Evolutionary conservation across 2,113 vertebrate genomes (phyloP).

Genomic region (Haemorhous mexicanus): DNA sequence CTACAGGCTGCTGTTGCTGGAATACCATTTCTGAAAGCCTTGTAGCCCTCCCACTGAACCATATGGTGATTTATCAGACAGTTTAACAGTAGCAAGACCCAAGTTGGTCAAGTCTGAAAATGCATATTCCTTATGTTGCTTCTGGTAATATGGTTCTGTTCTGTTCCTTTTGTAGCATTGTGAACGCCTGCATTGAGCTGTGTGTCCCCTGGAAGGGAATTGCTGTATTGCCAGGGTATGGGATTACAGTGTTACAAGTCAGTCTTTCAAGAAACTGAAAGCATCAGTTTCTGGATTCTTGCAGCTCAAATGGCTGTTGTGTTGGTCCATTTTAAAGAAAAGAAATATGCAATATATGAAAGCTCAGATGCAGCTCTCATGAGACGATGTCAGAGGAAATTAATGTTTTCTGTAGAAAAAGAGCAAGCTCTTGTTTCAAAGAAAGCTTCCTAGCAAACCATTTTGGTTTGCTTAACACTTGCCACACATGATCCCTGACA

Average conservation of each 20-base stretch:
- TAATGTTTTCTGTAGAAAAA: background rate
- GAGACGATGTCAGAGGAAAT: background rate
- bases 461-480: background rate
- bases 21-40: background rate
- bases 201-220: background rate
- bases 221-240: background rate
- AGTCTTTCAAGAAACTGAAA: background rate
- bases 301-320: background rate
- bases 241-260: background rate
- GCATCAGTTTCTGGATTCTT: background rate
- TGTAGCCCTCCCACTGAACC: constrained; percentile 2
- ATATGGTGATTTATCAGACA: background rate
- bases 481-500: background rate
- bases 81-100: background rate
- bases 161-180: background rate
- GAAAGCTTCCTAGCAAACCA: background rate
- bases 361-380: background rate
- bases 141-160: background rate
- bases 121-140: background rate
- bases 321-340: background rate
- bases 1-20: background rate
- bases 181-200: background rate
- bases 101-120: background rate
- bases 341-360: background rate
- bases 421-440: background rate